Conservation (phyloP, 1,140 invertebrate species). For the Drosophila ohnishii region DNA sequence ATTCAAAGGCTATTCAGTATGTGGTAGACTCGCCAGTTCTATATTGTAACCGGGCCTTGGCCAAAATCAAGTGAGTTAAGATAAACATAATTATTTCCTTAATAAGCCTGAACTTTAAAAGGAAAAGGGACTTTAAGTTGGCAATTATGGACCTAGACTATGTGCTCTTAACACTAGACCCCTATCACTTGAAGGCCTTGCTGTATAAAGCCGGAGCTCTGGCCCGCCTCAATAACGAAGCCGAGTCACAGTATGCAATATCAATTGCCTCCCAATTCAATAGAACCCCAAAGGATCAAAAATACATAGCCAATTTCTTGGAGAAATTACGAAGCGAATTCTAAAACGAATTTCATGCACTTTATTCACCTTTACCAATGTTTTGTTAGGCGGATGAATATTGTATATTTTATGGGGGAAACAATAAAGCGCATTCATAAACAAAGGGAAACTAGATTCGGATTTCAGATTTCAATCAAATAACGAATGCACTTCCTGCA, state of each 20-base stretch:
- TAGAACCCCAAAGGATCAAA: constrained; percentile 10
- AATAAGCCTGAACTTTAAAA: constrained; percentile 18
- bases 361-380: neutral
- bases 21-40: constrained; percentile 54
- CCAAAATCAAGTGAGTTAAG: constrained; percentile 48
- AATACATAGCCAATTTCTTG: constrained; percentile 42
- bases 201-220: constrained; percentile 47
- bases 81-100: neutral
- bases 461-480: constrained; percentile 28
- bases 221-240: constrained; percentile 49
- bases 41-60: constrained; percentile 52
- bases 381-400: constrained; percentile 2
- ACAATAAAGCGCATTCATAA: constrained; percentile 20
- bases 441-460: neutral
- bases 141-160: constrained; percentile 48
- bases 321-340: constrained; percentile 43
- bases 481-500: constrained; percentile 28
- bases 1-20: constrained; percentile 41
- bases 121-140: constrained; percentile 5
- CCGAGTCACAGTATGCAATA: constrained; percentile 28
- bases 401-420: neutral
- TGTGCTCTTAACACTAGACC: constrained; percentile 31
- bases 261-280: constrained; percentile 33
- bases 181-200: constrained; percentile 34
- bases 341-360: neutral